These are phyloP conservation scores for Machimus rusticus DNA, from an alignment of 2,888 invertebrate genomes.

Conservation along the genomic window DNA sequence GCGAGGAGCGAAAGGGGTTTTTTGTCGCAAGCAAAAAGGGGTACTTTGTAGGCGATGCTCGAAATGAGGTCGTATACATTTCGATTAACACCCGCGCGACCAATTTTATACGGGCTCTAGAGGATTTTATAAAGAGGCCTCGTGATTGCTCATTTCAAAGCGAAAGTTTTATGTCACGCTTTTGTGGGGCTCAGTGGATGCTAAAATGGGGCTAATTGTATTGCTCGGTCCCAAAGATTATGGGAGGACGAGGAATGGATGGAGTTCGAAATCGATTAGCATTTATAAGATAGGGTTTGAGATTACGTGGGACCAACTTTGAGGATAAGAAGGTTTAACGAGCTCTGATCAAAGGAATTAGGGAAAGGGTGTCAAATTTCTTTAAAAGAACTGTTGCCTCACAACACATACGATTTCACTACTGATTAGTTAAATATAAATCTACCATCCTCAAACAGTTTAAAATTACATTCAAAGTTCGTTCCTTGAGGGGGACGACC, in stretches of 20 bases:
- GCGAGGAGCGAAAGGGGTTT: not conserved
- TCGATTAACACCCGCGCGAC: conserved; percentile 19
- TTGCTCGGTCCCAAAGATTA: not conserved
- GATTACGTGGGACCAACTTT: not conserved
- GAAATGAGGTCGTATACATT: conserved; percentile 26
- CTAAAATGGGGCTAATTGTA: not conserved
- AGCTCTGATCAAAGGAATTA: not conserved
- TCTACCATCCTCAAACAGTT: too few species aligned
- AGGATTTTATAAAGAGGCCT: not conserved
- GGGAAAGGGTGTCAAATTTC: not conserved
- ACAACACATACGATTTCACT: not conserved
- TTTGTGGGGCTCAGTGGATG: not conserved
- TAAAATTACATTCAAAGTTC: too few species aligned
- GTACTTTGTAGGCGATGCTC: not conserved
- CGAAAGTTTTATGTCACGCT: conserved; percentile 2
- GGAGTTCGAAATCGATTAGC: not conserved
- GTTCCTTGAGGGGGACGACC: too few species aligned
- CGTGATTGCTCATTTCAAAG: conserved; percentile 18
- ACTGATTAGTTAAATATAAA: not conserved
- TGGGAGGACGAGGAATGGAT: not conserved
- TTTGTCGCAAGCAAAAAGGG: not conserved
- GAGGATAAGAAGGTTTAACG: not conserved
- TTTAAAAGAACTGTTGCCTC: not conserved
- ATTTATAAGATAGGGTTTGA: not conserved
- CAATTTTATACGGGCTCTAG: not conserved